These are phyloP conservation scores for Typhlichthys subterraneus DNA, from an alignment of 2,797 vertebrate genomes.

Conservation along the genomic window DNA sequence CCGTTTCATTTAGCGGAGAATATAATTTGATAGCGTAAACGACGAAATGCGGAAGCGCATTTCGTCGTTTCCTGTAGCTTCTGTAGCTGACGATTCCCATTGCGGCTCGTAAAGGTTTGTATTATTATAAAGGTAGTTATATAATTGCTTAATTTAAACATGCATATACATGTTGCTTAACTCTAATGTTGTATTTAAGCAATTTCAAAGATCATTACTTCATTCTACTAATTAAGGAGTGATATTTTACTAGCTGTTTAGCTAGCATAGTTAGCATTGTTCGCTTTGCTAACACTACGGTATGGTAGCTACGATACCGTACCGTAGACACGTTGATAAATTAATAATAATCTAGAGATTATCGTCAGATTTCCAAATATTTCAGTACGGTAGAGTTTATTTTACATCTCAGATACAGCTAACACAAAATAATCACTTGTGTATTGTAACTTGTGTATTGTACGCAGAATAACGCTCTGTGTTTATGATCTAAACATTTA, in stretches of 20 bases:
- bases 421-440: too few relatives aligned
- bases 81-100: conserved; percentile 39
- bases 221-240: conserved; percentile 16
- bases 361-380: not conserved
- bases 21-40: too few relatives aligned
- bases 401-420: fast-evolving
- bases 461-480: too few relatives aligned
- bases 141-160: not conserved
- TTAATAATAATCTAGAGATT: not conserved
- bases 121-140: not conserved
- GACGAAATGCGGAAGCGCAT: conserved; percentile 31
- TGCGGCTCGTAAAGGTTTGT: conserved; percentile 67
- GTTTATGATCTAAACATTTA: too few relatives aligned
- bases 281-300: conserved; percentile 29
- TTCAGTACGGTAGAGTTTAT: too few relatives aligned
- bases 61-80: conserved; percentile 53
- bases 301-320: conserved; percentile 14
- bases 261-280: conserved; percentile 45
- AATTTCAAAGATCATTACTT: not conserved
- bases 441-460: too few relatives aligned
- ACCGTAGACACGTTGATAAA: not conserved
- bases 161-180: not conserved
- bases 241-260: conserved; percentile 16
- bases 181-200: too few relatives aligned
- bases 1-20: not conserved